These are phyloP conservation scores for Ramazzottius varieornatus DNA, from an alignment of 2,888 invertebrate genomes.

Conservation along the genomic window DNA sequence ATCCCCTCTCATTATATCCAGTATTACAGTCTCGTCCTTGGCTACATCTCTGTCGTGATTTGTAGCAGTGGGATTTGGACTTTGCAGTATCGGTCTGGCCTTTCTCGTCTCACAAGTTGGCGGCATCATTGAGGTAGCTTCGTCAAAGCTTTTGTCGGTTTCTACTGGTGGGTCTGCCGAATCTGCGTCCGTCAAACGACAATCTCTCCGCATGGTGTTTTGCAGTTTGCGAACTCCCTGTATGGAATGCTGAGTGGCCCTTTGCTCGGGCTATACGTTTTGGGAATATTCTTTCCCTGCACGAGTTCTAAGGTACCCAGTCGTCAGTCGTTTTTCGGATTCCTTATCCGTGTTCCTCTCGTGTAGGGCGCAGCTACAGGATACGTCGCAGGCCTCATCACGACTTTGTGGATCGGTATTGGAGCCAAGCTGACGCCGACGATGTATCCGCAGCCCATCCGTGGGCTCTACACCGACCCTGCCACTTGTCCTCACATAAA, in stretches of 20 bases:
- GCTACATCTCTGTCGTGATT: no score
- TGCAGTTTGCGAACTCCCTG: slow-evolving; percentile 19
- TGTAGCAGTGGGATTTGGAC: slow-evolving; percentile 42
- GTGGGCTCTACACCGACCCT: background rate
- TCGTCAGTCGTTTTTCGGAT: background rate
- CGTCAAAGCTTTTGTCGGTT: no score
- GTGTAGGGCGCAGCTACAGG: slow-evolving; percentile 19
- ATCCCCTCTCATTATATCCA: no score
- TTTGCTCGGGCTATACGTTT: slow-evolving; percentile 52
- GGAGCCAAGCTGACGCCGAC: slow-evolving; percentile 15
- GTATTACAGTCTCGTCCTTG: no score
- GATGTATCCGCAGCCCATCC: background rate
- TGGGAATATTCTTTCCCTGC: slow-evolving; percentile 68
- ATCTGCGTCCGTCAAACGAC: no score
- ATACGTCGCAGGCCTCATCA: slow-evolving; percentile 12
- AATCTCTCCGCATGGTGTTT: no score
- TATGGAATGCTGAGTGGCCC: slow-evolving; percentile 71
- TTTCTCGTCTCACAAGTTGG: slow-evolving; percentile 63
- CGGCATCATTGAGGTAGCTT: slow-evolving; percentile 50
- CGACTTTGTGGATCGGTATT: slow-evolving; percentile 20
- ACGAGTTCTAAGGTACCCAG: slow-evolving; percentile 44
- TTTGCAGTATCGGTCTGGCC: slow-evolving; percentile 47
- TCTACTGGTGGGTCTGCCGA: no score
- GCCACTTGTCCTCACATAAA: background rate
- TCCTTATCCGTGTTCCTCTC: no score